Conservation (phyloP, 2,113 vertebrate genomes). For the Platichthys flesus region DNA sequence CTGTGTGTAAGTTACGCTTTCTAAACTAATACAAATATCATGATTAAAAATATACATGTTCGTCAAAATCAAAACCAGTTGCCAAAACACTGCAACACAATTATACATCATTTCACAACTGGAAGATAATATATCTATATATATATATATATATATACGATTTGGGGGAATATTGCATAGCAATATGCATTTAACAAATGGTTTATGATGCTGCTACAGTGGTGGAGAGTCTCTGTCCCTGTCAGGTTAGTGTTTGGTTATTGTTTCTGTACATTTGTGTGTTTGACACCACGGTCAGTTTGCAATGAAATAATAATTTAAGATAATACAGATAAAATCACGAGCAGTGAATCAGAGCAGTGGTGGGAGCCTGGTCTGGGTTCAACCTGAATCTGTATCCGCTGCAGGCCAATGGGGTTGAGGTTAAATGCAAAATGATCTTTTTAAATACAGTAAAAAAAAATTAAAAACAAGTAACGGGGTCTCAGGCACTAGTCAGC, state of each 20-base stretch:
- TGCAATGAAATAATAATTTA: no score
- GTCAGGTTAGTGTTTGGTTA: not conserved
- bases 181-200: not conserved
- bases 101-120: not conserved
- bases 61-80: not conserved
- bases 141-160: not conserved
- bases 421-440: constrained; percentile 10
- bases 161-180: not conserved
- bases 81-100: not conserved
- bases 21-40: not conserved
- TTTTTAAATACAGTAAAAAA: not conserved
- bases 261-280: not conserved
- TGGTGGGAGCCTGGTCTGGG: not conserved
- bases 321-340: constrained; percentile 1
- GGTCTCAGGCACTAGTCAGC: constrained; percentile 35
- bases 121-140: not conserved
- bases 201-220: not conserved
- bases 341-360: not conserved
- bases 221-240: not conserved
- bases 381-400: not conserved
- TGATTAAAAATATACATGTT: not conserved
- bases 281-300: not conserved
- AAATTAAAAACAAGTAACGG: not conserved
- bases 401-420: constrained; percentile 2
- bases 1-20: not conserved